A percentile compares a stretch with the other conserved stretches of the same genome.
phyloP scores from a whole-genome alignment of 2,113 vertebrate genomes.

The Seriola rivoliana region DNA sequence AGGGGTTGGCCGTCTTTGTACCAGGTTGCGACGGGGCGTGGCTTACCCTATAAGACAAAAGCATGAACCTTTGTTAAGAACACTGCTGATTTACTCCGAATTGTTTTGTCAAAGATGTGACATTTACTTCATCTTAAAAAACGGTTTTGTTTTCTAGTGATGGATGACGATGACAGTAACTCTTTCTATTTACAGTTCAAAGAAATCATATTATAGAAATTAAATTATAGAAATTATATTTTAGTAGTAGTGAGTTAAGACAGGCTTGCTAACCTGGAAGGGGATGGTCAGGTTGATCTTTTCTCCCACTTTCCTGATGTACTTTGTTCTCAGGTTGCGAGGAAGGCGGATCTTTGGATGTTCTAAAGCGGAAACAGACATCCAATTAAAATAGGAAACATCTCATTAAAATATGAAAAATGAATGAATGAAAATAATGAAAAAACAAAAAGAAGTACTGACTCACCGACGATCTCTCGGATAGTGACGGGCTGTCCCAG shows the following conservation, averaged over 20 bases:
- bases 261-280: constrained; percentile 87
- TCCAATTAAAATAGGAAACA: background rate
- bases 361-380: constrained; percentile 77
- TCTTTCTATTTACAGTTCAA: background rate
- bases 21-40: constrained; percentile 89
- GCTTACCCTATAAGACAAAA: constrained; percentile 86
- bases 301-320: constrained; percentile 89
- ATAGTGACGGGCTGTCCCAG: constrained; percentile 89
- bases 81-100: background rate
- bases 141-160: background rate
- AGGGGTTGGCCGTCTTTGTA: constrained; percentile 88
- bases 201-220: background rate
- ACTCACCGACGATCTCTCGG: constrained; percentile 90
- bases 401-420: background rate
- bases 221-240: too few relatives aligned
- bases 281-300: constrained; percentile 90
- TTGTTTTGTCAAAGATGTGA: background rate
- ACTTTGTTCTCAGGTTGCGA: constrained; percentile 90
- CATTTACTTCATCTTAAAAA: background rate
- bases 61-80: background rate
- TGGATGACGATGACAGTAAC: background rate
- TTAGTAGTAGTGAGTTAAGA: background rate
- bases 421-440: background rate
- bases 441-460: background rate
- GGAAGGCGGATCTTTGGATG: constrained; percentile 93